Evolutionary conservation across 2,888 invertebrate genomes (phyloP).

Genomic region (Brachyptera risi): DNA sequence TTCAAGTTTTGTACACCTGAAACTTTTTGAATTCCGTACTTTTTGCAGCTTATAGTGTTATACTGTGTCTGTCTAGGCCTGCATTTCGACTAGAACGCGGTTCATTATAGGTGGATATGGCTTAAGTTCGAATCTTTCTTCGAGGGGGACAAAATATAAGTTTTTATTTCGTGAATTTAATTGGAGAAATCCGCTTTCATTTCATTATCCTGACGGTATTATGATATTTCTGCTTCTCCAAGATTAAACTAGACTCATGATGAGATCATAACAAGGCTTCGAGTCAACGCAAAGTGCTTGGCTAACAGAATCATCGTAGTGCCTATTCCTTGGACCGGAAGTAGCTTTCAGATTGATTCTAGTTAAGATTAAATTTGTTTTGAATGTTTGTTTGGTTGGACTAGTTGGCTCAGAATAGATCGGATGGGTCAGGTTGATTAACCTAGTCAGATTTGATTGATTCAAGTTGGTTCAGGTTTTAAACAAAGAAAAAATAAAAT

Average conservation of each 20-base stretch:
- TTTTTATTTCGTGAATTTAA: slow-evolving; percentile 20
- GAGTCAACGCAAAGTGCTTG: too few relatives aligned
- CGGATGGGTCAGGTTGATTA: too few relatives aligned
- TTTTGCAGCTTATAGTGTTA: slow-evolving; percentile 7
- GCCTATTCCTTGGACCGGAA: too few relatives aligned
- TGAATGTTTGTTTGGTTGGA: too few relatives aligned
- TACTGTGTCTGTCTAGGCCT: not conserved
- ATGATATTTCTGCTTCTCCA: slow-evolving; percentile 1
- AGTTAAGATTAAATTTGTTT: too few relatives aligned
- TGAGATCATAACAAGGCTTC: slow-evolving; percentile 10
- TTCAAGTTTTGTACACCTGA: not conserved
- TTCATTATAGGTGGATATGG: slow-evolving; percentile 22
- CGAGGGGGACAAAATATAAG: slow-evolving; percentile 19
- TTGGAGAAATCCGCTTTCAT: slow-evolving; percentile 21
- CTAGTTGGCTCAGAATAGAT: too few relatives aligned
- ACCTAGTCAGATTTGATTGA: too few relatives aligned
- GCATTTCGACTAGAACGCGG: slow-evolving; percentile 2
- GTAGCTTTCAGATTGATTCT: too few relatives aligned
- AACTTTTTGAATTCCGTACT: too few relatives aligned
- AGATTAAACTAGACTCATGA: slow-evolving; percentile 10
- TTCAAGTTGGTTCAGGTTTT: too few relatives aligned
- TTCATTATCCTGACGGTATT: slow-evolving; percentile 14
- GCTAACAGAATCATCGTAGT: too few relatives aligned
- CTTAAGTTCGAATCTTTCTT: slow-evolving; percentile 16
- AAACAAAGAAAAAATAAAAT: too few relatives aligned